Evolutionary conservation across 2,888 invertebrate species (phyloP).

Genomic region (Perdita meconis): DNA sequence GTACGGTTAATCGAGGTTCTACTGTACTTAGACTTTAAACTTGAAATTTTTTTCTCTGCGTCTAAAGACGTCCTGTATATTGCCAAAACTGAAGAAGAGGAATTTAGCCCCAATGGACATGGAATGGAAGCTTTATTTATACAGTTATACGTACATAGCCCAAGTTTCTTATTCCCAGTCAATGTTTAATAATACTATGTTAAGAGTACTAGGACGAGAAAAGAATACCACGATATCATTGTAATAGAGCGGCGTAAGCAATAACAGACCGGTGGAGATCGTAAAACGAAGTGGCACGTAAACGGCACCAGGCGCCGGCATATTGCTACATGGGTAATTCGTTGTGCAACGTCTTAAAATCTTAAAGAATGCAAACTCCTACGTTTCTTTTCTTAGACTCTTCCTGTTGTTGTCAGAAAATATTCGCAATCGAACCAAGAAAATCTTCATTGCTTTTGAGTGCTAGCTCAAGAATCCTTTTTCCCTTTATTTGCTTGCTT

Average conservation of each 20-base stretch:
- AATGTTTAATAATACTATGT: constrained; percentile 48
- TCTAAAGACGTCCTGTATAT: too few species aligned
- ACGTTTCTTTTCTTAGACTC: not conserved
- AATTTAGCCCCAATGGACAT: too few species aligned
- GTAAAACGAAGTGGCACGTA: constrained; percentile 63
- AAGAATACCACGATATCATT: constrained; percentile 39
- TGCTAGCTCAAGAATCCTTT: constrained; percentile 5
- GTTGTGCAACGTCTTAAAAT: constrained; percentile 46
- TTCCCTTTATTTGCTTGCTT: constrained; percentile 4
- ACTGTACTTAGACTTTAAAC: too few species aligned
- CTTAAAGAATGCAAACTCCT: constrained; percentile 41
- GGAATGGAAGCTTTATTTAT: not conserved
- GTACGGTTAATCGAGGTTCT: too few species aligned
- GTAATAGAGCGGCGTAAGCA: constrained; percentile 40
- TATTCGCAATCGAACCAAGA: constrained; percentile 42
- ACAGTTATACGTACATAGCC: not conserved
- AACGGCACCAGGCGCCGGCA: constrained; percentile 55
- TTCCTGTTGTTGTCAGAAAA: constrained; percentile 29
- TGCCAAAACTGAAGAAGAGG: too few species aligned
- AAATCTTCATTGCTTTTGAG: constrained; percentile 14
- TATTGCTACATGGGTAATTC: constrained; percentile 56
- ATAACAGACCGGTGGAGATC: constrained; percentile 43
- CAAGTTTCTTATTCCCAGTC: constrained; percentile 1
- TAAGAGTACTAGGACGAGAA: constrained; percentile 30
- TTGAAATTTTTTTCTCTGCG: too few species aligned